Evolutionary conservation across 2,113 vertebrate species (phyloP).

Genomic region (Astur gentilis): DNA sequence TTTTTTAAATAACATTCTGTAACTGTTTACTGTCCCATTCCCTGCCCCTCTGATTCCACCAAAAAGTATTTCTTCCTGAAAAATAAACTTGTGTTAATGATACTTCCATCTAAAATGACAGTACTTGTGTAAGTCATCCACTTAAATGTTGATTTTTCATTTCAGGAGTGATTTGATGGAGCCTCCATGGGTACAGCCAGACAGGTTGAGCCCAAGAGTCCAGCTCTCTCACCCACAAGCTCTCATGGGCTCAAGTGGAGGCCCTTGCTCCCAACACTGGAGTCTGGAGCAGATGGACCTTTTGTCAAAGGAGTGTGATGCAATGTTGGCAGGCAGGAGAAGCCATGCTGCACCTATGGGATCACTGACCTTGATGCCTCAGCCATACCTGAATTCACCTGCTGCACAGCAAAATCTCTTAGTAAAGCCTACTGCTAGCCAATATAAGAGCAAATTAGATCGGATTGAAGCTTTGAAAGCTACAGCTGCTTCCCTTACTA

Average conservation of each 20-base stretch:
- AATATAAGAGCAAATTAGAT: constrained; percentile 79
- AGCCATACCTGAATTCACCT: constrained; percentile 53
- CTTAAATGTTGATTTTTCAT: background rate
- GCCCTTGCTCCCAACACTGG: constrained; percentile 80
- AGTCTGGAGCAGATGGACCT: constrained; percentile 73
- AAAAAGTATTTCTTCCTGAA: background rate
- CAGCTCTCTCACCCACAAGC: constrained; percentile 46
- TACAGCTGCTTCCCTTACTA: constrained; percentile 90
- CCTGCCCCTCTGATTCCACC: background rate
- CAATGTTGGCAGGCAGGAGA: constrained; percentile 47
- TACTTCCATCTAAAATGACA: background rate
- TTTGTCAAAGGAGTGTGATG: constrained; percentile 74
- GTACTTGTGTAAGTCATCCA: background rate
- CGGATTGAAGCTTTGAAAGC: constrained; percentile 91
- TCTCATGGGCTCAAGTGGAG: constrained; percentile 58
- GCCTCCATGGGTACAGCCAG: constrained; percentile 74
- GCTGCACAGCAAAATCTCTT: constrained; percentile 53
- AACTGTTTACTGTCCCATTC: background rate
- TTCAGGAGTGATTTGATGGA: constrained; percentile 79
- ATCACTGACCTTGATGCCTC: constrained; percentile 47
- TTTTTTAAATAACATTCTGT: background rate
- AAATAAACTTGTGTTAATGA: background rate
- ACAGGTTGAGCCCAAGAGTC: constrained; percentile 70
- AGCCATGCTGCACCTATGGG: constrained; percentile 37
- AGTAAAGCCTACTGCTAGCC: constrained; percentile 61